Percentiles rank a stretch among this genome's conserved stretches.
These are phyloP conservation scores for Poeciliopsis turrubarensis DNA, from an alignment of 2,113 vertebrate species.

Conservation along the genomic window DNA sequence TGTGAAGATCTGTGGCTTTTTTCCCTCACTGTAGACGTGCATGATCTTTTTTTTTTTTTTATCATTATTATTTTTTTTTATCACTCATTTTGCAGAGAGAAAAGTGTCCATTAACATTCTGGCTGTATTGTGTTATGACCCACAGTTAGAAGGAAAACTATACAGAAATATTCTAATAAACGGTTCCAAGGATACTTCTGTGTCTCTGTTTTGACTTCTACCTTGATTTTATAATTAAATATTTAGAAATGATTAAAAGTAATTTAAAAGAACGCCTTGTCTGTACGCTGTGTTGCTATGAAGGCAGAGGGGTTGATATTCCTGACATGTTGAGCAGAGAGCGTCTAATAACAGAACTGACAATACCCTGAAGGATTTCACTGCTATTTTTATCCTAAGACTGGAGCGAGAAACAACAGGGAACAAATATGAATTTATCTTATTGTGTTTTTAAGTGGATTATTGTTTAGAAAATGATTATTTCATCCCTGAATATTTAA, in stretches of 20 bases:
- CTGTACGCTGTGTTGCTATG: background rate
- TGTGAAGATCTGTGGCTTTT: constrained; percentile 61
- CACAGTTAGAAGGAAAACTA: constrained; percentile 28
- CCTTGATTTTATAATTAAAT: background rate
- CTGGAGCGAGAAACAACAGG: constrained; percentile 18
- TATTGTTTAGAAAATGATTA: background rate
- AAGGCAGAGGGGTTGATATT: constrained; percentile 9
- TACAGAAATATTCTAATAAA: constrained; percentile 76
- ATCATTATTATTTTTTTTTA: too few species aligned
- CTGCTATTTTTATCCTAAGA: constrained; percentile 52
- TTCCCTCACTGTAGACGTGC: constrained; percentile 55
- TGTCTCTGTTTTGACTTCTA: background rate
- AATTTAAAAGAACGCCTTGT: background rate
- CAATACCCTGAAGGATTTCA: constrained; percentile 37
- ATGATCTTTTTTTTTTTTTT: constrained; percentile 15
- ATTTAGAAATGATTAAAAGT: background rate
- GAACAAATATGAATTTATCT: background rate
- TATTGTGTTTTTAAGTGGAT: background rate
- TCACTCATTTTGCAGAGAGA: constrained; percentile 5
- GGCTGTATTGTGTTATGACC: constrained; percentile 55
- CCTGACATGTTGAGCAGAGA: background rate
- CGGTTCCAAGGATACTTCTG: constrained; percentile 34
- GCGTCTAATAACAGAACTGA: constrained; percentile 51
- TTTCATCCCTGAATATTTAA: background rate
- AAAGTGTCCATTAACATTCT: constrained; percentile 52